Conservation (phyloP, 1,140 invertebrate species). For the Harlomillsia oculata region DNA sequence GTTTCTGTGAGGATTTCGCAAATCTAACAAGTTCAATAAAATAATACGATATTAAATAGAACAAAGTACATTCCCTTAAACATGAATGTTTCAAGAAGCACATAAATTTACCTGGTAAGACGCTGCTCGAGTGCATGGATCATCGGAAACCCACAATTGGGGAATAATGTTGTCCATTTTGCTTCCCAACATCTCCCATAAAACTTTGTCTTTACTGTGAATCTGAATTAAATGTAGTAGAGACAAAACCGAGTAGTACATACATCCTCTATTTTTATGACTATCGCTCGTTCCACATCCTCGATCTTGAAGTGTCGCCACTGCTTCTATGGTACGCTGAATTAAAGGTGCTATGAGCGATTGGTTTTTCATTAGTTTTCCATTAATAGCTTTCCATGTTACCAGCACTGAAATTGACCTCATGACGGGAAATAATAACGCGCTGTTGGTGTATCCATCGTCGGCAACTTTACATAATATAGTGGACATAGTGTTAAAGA, state of each 20-base stretch:
- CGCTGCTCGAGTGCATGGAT: constrained; percentile 9
- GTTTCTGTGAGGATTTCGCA: constrained; percentile 4
- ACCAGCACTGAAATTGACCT: no score
- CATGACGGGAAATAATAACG: no score
- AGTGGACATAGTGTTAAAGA: constrained; percentile 12
- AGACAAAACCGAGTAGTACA: constrained; percentile 12
- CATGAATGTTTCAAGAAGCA: background rate
- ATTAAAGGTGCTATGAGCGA: no score
- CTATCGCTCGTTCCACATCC: background rate
- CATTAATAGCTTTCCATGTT: no score
- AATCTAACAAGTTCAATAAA: constrained; percentile 14
- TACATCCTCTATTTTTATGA: constrained; percentile 7
- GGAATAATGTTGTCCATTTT: constrained; percentile 11
- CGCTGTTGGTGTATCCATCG: constrained; percentile 1
- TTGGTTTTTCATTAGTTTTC: no score
- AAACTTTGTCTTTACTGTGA: background rate
- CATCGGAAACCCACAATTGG: constrained; percentile 2
- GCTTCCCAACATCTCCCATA: constrained; percentile 15
- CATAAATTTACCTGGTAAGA: constrained; percentile 20
- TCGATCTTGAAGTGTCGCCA: background rate
- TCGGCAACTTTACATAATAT: constrained; percentile 4
- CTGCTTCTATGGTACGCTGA: no score
- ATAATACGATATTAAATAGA: background rate
- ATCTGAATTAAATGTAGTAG: constrained; percentile 10
- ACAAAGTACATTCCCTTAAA: no score